phyloP scores from a whole-genome alignment of 2,888 invertebrate genomes.

The Conomelus anceps region DNA sequence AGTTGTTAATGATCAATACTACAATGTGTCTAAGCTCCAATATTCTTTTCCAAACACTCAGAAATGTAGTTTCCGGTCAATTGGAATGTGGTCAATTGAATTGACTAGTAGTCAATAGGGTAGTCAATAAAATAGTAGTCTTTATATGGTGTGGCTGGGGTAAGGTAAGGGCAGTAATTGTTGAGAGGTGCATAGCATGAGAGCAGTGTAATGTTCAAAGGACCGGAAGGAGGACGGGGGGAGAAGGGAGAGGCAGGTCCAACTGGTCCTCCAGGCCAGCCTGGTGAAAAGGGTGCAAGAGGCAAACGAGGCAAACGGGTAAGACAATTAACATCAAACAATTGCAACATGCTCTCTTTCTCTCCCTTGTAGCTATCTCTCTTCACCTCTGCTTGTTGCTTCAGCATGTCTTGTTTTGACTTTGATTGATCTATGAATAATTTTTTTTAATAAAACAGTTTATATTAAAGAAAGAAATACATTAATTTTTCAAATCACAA shows the following conservation, averaged over 20 bases:
- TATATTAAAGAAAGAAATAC: too few species aligned
- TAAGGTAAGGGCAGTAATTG: too few species aligned
- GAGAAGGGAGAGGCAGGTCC: constrained; percentile 75
- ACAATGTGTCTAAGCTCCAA: too few species aligned
- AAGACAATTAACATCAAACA: constrained; percentile 44
- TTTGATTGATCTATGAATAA: background rate
- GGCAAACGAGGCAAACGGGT: constrained; percentile 93
- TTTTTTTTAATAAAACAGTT: too few species aligned
- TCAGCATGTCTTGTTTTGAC: background rate
- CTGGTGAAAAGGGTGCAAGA: constrained; percentile 83
- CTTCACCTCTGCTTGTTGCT: background rate
- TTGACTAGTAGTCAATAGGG: too few species aligned
- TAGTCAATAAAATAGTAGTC: too few species aligned
- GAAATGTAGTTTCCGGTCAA: too few species aligned
- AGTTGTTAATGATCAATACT: too few species aligned
- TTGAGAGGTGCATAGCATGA: constrained; percentile 21
- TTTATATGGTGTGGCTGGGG: too few species aligned
- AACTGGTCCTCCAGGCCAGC: constrained; percentile 64
- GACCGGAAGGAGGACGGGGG: constrained; percentile 50
- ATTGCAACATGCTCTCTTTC: background rate
- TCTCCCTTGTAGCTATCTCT: background rate
- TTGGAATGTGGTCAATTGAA: too few species aligned
- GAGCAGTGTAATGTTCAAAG: constrained; percentile 32
- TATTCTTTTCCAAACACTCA: too few species aligned
- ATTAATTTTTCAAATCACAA: too few species aligned